These are phyloP conservation scores for Piaya cayana DNA, from an alignment of 2,113 vertebrate genomes.

Conservation along the genomic window DNA sequence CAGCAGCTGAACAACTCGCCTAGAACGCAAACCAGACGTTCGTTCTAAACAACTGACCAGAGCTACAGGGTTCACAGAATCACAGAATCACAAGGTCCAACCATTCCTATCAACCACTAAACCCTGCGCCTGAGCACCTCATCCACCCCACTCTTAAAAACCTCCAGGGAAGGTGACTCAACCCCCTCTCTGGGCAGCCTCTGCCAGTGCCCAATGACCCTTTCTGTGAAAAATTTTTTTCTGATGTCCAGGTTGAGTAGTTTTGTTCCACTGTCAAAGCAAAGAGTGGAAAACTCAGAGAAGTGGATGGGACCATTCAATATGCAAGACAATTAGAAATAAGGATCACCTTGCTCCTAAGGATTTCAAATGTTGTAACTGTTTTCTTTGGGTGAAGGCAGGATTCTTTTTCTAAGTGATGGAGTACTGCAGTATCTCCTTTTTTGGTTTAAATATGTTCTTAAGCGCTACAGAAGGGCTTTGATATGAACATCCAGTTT, in stretches of 20 bases:
- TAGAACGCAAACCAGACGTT: not conserved
- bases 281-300: not conserved
- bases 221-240: too few relatives aligned
- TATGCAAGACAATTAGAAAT: not conserved
- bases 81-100: too few relatives aligned
- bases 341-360: not conserved
- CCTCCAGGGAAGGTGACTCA: too few relatives aligned
- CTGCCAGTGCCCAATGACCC: too few relatives aligned
- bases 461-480: not conserved
- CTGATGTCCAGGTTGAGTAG: not conserved
- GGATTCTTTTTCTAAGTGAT: not conserved
- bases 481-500: not conserved
- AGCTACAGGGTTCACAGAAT: not conserved
- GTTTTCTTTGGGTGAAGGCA: not conserved
- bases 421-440: not conserved
- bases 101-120: too few relatives aligned
- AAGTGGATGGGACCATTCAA: not conserved
- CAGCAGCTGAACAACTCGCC: not conserved
- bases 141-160: too few relatives aligned
- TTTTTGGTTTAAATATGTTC: not conserved
- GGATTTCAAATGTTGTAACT: not conserved
- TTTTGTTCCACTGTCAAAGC: not conserved
- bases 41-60: not conserved
- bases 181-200: too few relatives aligned
- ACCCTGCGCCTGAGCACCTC: too few relatives aligned